Evolutionary conservation across 1,140 invertebrate species (phyloP), one percentile per base, ranked within the genome.

Genomic region (Oreohelix idahoensis): DNA sequence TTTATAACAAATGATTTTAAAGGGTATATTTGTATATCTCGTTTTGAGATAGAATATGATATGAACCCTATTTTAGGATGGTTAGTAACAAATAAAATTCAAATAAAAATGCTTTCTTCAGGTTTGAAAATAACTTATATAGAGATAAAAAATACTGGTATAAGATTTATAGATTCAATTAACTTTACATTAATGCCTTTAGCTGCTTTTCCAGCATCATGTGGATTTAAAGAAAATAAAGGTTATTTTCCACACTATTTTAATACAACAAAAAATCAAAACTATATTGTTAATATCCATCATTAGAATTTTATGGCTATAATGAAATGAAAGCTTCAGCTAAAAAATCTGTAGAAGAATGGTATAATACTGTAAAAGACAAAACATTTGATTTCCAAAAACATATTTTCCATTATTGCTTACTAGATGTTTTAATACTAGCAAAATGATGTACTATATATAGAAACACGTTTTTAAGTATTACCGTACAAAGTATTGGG

Each of bases 231-330:
- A 58, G 53, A 20, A 58, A 58, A 58, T 58, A 58, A 58, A 58
- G 53, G 53, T 58, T n/a, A 58, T 58, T 58, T 58, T 58, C 53
- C 53, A 58, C 53, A 58, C 20, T 58, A 58, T 58, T 58, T 58
- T 58, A 58, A 58, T 58, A 58, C 10, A 58, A 58, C 53, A 58
- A 20, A 58, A 58, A 58, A 58, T 58, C 53, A 58, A n/a, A n/a
- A n/a, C 5, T 58, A 58, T 58, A 58, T 58, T 58, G 53, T 5
- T 15, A 58, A 58, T 58, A 58, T 58, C 53, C 53, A 11, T 5
- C 53, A 15, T 58, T 58, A 58, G 20, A 58, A 58, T 58, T 11
- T 58, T 58, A 58, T 58, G 53, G 53, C 20, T 58, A 58, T 58
- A 23, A 58, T 11, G 15, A 58, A 58, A 58, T 58, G 53, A 58